These are phyloP conservation scores for Tinamus guttatus DNA, from an alignment of 2,113 vertebrate genomes.

Conservation along the genomic window DNA sequence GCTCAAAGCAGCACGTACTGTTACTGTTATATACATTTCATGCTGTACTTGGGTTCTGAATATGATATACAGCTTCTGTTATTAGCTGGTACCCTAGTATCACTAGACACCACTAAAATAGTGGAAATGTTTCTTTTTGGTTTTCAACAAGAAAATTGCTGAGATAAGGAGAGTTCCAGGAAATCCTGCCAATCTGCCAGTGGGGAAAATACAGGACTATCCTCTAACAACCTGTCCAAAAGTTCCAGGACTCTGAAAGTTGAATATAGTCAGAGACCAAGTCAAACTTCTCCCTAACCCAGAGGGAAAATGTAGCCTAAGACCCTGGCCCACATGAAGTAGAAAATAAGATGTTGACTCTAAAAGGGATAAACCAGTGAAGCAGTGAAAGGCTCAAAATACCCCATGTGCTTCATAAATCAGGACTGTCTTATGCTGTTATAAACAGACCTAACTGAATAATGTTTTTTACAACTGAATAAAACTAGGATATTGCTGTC, in stretches of 20 bases:
- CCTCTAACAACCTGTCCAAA: not conserved
- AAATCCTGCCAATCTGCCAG: constrained; percentile 25
- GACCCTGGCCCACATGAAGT: not conserved
- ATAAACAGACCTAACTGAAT: constrained; percentile 8
- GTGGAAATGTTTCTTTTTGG: constrained; percentile 34
- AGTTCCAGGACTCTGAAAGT: not conserved
- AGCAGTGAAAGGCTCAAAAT: constrained; percentile 1
- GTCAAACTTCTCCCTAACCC: not conserved
- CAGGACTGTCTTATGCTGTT: not conserved
- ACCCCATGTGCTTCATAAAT: not conserved
- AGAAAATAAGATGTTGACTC: not conserved
- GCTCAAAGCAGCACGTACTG: constrained; percentile 17
- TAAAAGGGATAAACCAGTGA: not conserved
- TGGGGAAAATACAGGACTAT: not conserved
- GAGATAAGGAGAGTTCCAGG: constrained; percentile 31
- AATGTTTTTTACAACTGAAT: not conserved
- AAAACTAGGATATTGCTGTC: not conserved
- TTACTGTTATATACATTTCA: constrained; percentile 29
- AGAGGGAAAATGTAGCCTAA: not conserved
- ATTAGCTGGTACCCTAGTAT: constrained; percentile 54
- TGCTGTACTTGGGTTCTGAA: constrained; percentile 42
- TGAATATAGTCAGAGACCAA: not conserved
- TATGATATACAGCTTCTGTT: constrained; percentile 48
- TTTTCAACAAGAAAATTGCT: constrained; percentile 45
- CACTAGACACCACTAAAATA: constrained; percentile 14